Conservation (phyloP, 2,888 invertebrate genomes). For the Neelides folsomi region DNA sequence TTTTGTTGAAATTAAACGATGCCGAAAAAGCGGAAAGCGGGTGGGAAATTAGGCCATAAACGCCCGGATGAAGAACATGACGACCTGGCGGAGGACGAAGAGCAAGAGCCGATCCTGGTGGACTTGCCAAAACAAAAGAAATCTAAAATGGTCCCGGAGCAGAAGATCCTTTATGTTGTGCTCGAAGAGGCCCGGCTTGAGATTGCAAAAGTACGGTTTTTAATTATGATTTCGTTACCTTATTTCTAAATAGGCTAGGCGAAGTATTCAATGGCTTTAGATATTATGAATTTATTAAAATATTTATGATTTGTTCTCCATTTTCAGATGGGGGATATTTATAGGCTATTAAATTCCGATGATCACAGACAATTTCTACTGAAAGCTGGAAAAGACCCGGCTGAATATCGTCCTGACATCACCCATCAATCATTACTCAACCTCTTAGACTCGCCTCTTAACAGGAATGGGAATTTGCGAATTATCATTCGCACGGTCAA, state of each 20-base stretch:
- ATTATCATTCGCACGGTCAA: conserved; percentile 83
- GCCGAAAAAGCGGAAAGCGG: too few relatives aligned
- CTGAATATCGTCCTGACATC: conserved; percentile 88
- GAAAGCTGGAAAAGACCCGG: conserved; percentile 75
- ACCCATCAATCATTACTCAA: conserved; percentile 93
- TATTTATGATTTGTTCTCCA: conserved; percentile 9
- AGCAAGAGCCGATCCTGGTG: too few relatives aligned
- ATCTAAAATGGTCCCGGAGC: background rate
- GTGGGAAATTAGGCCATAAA: too few relatives aligned
- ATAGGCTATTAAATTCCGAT: conserved; percentile 86
- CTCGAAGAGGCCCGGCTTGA: conserved; percentile 90
- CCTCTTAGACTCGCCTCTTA: conserved; percentile 93
- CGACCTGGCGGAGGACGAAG: too few relatives aligned
- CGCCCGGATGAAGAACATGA: too few relatives aligned
- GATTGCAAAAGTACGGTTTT: conserved; percentile 67
- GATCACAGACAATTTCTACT: conserved; percentile 72
- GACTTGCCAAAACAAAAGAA: too few relatives aligned
- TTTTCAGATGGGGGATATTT: conserved; percentile 66
- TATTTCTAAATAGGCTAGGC: background rate
- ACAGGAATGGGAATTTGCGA: conserved; percentile 89
- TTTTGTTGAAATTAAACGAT: too few relatives aligned
- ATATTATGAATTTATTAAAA: too few relatives aligned
- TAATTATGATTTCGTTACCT: background rate
- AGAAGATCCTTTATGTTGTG: conserved; percentile 76
- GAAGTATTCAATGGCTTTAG: too few relatives aligned